A percentile compares a stretch with the other conserved stretches of the same genome.
phyloP scores from a whole-genome alignment of 2,797 vertebrate species.

The Enteromius argenteus region DNA sequence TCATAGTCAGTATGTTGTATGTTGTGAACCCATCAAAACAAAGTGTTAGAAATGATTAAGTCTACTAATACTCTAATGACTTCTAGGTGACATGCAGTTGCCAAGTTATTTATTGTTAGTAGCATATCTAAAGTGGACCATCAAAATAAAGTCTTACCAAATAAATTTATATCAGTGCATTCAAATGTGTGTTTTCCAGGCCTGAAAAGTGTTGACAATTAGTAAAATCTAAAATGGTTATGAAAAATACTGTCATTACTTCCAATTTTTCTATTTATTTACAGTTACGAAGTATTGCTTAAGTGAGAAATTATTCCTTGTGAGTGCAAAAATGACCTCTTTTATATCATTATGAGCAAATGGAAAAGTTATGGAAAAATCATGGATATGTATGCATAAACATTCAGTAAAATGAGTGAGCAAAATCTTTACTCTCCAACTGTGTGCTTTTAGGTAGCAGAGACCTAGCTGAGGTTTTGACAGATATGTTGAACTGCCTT shows the following conservation, averaged over 20 bases:
- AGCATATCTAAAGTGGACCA: too few relatives aligned
- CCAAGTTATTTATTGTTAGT: too few relatives aligned
- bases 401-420: neutral
- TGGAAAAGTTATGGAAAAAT: neutral
- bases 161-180: too few relatives aligned
- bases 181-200: neutral
- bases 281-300: neutral
- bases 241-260: neutral
- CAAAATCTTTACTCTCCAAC: neutral
- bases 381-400: neutral
- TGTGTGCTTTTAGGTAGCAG: neutral
- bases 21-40: too few relatives aligned
- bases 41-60: too few relatives aligned
- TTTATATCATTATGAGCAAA: neutral
- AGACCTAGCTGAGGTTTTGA: constrained; percentile 10
- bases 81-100: too few relatives aligned
- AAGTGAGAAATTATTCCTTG: neutral
- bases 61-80: too few relatives aligned
- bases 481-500: neutral
- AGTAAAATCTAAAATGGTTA: neutral
- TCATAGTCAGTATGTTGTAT: too few relatives aligned
- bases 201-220: neutral
- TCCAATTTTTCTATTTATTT: neutral
- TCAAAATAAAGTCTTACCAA: too few relatives aligned
- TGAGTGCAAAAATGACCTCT: neutral